Base-by-base conservation (phyloP, 2,888 invertebrate species). In the Brachyopa scutellaris region DNA sequence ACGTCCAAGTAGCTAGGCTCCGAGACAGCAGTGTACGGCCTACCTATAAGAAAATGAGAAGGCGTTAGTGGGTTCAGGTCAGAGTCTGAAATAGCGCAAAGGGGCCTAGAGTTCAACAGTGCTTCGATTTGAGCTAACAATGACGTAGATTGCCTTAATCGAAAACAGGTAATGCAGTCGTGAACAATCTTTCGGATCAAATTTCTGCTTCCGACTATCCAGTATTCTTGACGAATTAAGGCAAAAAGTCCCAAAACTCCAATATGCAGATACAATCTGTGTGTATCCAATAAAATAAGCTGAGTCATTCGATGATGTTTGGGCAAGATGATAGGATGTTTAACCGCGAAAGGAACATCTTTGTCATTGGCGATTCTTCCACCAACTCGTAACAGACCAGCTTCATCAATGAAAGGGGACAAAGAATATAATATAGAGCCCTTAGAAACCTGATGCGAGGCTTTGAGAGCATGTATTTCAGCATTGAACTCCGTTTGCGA, bases 41-140 rank as follows among this genome's bases (percentile, higher is more conserved):
- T 23, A 9, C 84, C 79, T 69, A 82, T 77, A 6, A 83, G 19
- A 15, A 83, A 76, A 45, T 84, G 76, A 42, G 80, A 74, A 1
- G 83, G 76, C 1, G 62, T 70, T 9, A 84, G 31, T 23, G 72
- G 79, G 7, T 76, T 67, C 26, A 45, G 38, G 29, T 83, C 79
- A 5, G 66, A 31, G 31, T 84, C 80, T 42, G 74, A 67, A 7
- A 67, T 67, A 15, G 38, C 8, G 42, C 69, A 82, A 23, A 84
- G 47, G 0, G 78, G 73, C 21, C 76, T 55, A 9, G 80, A 83
- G 15, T 84, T 76, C 4, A 85, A 40, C 2, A 84, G 36, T 1
- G 84, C 74, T 73, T 74, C 67, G 5, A 78, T 49, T 15, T 77
- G 72, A n/a, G 61, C 19, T 8, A 79, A 31, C 17, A 76, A 53